Base-by-base conservation (phyloP, 2,113 vertebrate species). In the Melanerpes formicivorus region DNA sequence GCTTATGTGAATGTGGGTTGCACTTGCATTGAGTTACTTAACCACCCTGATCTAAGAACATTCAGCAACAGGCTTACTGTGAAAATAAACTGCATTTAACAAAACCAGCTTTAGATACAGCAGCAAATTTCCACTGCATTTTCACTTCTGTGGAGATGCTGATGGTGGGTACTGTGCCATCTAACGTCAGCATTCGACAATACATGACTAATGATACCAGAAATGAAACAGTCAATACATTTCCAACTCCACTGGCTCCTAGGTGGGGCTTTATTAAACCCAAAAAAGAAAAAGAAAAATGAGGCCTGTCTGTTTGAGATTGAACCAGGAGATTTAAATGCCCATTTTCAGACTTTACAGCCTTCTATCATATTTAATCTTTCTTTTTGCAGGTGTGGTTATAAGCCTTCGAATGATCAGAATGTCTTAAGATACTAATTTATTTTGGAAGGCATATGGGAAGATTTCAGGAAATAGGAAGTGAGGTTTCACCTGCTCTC, bases 301-400 rank as follows among this genome's bases (percentile, higher is more conserved):
- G 14, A 79, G 14, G 12, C 46, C 63, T 93, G 44, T 82, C 86
- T 92, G 18, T 73, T 37, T 84, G 56, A 94, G 32, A 90, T 82
- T 82, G 72, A 88, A 77, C 27, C 52, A 26, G 52, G 77, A 92
- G 87, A 93, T 87, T 80, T 94, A 96, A 95, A 83, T 37, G 54
- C 67, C 70, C 30, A 56, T 93, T 95, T 95, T 73, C 72, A 82
- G 63, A 70, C n/a, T 93, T 89, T 83, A 89, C 77, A 23, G 42
- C 18, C 21, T 71, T 48, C 56, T 74, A 83, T 83, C 60, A 54
- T 67, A 73, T 92, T 87, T 92, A 76, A 76, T 92, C 69, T 93
- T 87, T 60, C 32, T 87, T 74, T 89, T 15, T 77, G 55, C 66
- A 80, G 46, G 32, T 37, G 40, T 58, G 30, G 29, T 72, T 85